Base-by-base conservation (phyloP, 2,113 vertebrate species). In the Pygoscelis antarcticus region DNA sequence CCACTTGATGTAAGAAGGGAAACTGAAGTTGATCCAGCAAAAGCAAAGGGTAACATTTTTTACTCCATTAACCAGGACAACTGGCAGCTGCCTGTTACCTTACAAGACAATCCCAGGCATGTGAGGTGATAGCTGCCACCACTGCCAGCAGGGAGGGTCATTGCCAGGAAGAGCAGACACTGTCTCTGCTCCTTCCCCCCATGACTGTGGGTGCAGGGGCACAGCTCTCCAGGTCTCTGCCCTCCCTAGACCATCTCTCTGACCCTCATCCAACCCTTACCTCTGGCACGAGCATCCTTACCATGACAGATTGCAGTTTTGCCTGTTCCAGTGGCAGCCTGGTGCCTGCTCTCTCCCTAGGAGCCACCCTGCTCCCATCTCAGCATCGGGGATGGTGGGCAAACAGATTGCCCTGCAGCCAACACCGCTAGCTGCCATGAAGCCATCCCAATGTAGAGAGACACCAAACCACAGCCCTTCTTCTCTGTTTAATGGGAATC, bases 361-460 rank as follows among this genome's bases (percentile, higher is more conserved):
- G 22, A 72, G 23, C 57, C 58, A 3, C 23, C 1, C 29, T 3
- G 26, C 26, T 70, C 23, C 78, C 72, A 8, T 9, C 34, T 42
- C 25, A 3, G 70, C 71, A 1, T 0, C 2, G 6, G 60, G n/a
- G 20, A 2, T 4, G 16, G 14, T 1, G 27, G 23, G 10, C 76
- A 71, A 7, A 13, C 5, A 10, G 25, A 10, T 7, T 32, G 25
- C 18, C 61, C 8, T 1, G 2, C 7, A 47, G 44, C 18, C 17
- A 4, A 0, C 18, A 4, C 16, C 13, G 0, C 15, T 3, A 6
- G 40, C 20, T 36, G 22, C 51, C 74, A 11, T 0, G 2, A 61
- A 51, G 20, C 42, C 51, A 29, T 9, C 32, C 74, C 22, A 7
- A 4, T 8, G 7, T 2, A 25, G 20, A 21, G 30, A 57, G 46